Percentiles rank a stretch among this genome's conserved stretches.
Evolutionary conservation across 2,797 vertebrate species (phyloP).

Genomic region (Mormyrus hasselquistii): DNA sequence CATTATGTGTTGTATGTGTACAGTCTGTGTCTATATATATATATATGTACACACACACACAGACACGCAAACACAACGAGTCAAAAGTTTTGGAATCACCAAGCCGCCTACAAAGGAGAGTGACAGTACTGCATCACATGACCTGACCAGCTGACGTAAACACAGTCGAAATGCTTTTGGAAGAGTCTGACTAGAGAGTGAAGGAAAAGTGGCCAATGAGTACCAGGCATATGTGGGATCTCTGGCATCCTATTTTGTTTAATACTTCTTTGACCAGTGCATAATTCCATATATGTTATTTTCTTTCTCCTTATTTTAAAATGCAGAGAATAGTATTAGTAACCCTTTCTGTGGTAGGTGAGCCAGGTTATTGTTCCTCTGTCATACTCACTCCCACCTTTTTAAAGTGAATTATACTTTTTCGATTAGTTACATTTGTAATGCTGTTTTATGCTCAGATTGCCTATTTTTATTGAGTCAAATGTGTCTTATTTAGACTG

Average conservation of each 20-base stretch:
- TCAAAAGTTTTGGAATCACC: background rate
- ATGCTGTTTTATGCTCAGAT: background rate
- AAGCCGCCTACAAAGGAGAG: background rate
- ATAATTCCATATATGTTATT: background rate
- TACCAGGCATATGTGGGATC: background rate
- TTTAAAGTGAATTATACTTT: background rate
- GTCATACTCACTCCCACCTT: background rate
- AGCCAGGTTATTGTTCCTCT: background rate
- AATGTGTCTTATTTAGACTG: background rate
- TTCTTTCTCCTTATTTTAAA: background rate
- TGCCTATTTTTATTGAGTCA: background rate
- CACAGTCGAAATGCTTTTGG: background rate
- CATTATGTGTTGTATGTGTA: background rate
- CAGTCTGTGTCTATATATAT: background rate
- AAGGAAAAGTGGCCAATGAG: background rate
- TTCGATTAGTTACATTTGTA: background rate
- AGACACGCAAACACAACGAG: background rate
- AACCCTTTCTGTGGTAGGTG: background rate
- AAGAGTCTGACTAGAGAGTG: background rate
- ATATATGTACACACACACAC: background rate
- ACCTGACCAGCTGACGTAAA: background rate
- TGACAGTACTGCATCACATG: background rate
- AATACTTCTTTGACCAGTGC: background rate
- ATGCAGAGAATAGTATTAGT: background rate
- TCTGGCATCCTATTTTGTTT: background rate